A percentile compares a stretch with the other conserved stretches of the same genome.
Evolutionary conservation across 2,888 invertebrate species (phyloP).

Genomic region (Candidula unifasciata): DNA sequence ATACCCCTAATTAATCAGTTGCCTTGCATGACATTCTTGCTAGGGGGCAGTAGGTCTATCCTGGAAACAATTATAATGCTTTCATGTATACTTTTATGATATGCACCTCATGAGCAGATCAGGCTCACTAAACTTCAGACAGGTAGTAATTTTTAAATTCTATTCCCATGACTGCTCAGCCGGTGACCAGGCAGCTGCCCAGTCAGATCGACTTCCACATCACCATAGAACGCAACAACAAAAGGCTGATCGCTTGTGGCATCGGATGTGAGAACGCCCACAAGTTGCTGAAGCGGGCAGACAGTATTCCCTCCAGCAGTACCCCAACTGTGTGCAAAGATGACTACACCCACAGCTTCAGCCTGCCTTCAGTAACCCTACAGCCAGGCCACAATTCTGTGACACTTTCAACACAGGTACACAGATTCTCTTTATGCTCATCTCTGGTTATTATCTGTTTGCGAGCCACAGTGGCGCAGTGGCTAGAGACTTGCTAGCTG

Average conservation of each 20-base stretch:
- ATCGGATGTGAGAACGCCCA: slow-evolving; percentile 68
- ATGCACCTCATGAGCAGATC: no score
- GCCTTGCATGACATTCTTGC: no score
- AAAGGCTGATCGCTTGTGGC: slow-evolving; percentile 59
- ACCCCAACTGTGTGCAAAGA: slow-evolving; percentile 82
- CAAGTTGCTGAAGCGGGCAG: slow-evolving; percentile 66
- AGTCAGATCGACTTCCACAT: slow-evolving; percentile 60
- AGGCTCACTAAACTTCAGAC: no score
- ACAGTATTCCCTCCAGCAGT: slow-evolving; percentile 62
- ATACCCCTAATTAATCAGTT: no score
- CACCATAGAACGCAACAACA: slow-evolving; percentile 60
- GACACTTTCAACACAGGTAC: slow-evolving; percentile 77
- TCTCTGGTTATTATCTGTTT: background rate
- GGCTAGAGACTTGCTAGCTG: no score
- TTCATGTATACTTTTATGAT: no score
- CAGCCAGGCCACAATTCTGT: slow-evolving; percentile 79
- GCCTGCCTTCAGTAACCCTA: slow-evolving; percentile 75
- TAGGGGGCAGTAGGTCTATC: no score
- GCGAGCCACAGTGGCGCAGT: background rate
- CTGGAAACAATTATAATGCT: no score
- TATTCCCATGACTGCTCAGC: slow-evolving; percentile 38
- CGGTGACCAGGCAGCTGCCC: slow-evolving; percentile 60
- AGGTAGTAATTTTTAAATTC: no score
- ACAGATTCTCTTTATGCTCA: slow-evolving; percentile 1
- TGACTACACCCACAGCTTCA: slow-evolving; percentile 83